Percentiles rank a stretch among this genome's conserved stretches.
Evolutionary conservation across 2,113 vertebrate species (phyloP).

Genomic region (Phycodurus eques): DNA sequence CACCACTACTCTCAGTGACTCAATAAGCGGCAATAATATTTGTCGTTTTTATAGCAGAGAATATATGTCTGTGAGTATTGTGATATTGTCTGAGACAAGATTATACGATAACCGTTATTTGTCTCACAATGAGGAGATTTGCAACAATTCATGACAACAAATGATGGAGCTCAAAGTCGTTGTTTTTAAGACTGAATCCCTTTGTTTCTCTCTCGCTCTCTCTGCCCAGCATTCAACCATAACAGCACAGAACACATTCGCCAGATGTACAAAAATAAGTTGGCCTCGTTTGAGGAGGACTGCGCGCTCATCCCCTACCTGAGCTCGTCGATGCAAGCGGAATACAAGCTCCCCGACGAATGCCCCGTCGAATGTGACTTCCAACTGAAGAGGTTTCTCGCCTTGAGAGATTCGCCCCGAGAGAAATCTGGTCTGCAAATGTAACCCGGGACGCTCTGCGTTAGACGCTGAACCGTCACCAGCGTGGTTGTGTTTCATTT

Average conservation of each 20-base stretch:
- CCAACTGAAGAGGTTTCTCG: conserved; percentile 79
- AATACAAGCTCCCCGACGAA: conserved; percentile 71
- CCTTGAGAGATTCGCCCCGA: conserved; percentile 60
- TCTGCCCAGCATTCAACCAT: conserved; percentile 81
- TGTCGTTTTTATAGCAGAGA: no score
- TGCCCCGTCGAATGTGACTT: conserved; percentile 77
- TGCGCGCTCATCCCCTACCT: conserved; percentile 88
- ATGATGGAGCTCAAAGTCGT: neutral
- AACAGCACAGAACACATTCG: conserved; percentile 69
- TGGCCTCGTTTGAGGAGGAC: conserved; percentile 79
- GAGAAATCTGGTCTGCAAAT: neutral
- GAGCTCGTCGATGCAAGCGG: conserved; percentile 72
- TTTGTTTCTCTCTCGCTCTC: neutral
- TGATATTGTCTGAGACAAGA: no score
- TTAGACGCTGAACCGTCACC: neutral
- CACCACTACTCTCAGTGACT: no score
- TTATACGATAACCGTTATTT: no score
- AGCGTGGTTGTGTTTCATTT: neutral
- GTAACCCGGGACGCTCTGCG: neutral
- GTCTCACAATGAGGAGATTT: no score
- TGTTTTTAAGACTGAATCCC: neutral
- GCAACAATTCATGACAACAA: neutral
- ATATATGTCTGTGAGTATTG: no score
- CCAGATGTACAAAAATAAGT: conserved; percentile 79
- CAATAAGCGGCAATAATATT: no score